Base-by-base conservation (phyloP, 2,797 vertebrate genomes). In the Alfaro cultratus region DNA sequence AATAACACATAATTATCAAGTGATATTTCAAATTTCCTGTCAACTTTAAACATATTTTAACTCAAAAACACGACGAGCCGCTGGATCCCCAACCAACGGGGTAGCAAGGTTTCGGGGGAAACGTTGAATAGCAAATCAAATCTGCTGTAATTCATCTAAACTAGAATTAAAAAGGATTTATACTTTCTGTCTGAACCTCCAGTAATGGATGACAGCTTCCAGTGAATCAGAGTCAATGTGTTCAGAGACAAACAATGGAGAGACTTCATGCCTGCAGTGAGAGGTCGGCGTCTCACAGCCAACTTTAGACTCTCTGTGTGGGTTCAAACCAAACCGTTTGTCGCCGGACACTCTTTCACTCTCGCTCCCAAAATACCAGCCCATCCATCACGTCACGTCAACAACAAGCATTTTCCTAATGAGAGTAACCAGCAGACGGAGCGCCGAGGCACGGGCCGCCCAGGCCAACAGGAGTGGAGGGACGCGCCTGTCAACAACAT, bases 361-460 rank as follows among this genome's bases (percentile, higher is more conserved):
- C 3, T 55, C 67, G 16, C 46, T 86, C 84, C 76, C 83, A 88
- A 90, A 93, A 90, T 90, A 92, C 88, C 91, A 80, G 68, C 46
- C 73, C 88, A 77, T 92, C 87, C 87, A 89, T 93, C 88, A 92
- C 16, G 21, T 85, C 88, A 83, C 78, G 88, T 91, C 93, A 91
- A 84, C 92, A 89, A 86, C 89, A 90, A 89, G 77, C 89, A 94
- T 95, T 94, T 94, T 90, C 82, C 78, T 91, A 93, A 94, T 93
- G 86, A 93, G 93, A 91, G 93, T 77, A 93, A 88, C 78, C 31
- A 18, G 73, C 86, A 84, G 88, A 87, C 80, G 85, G 78, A 86
- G 79, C 80, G 80, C 88, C 87, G 90, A 83, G 45, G 15, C 43
- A 6, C 51, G 9, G 75, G 76, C 18, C 71, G 80, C 86, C 60